These are phyloP conservation scores for Anser brachyrhynchus DNA, from an alignment of 2,113 vertebrate genomes.

Conservation along the genomic window DNA sequence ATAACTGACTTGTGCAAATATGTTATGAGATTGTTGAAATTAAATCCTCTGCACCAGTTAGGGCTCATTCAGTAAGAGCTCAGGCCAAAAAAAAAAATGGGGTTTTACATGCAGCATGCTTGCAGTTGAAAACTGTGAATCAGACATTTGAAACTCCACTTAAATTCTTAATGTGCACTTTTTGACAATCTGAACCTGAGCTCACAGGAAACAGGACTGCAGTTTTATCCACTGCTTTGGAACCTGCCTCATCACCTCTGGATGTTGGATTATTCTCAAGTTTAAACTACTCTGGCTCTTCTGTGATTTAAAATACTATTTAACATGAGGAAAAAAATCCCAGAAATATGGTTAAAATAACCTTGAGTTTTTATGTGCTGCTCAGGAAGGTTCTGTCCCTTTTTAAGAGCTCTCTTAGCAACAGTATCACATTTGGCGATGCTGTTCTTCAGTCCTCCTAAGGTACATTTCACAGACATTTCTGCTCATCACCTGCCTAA, in stretches of 20 bases:
- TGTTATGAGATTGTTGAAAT: neutral
- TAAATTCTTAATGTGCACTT: neutral
- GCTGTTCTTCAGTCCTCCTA: too few relatives aligned
- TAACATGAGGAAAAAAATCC: neutral
- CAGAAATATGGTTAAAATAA: neutral
- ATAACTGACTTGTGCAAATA: neutral
- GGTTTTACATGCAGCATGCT: neutral
- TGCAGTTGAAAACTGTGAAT: neutral
- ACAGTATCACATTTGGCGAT: rapidly evolving
- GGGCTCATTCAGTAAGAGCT: neutral
- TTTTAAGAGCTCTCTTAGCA: neutral
- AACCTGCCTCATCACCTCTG: neutral
- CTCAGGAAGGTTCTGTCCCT: neutral
- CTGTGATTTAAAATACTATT: neutral
- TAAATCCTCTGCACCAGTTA: neutral
- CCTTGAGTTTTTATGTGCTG: neutral
- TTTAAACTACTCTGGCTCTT: neutral
- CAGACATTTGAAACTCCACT: neutral
- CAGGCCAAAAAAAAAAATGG: neutral
- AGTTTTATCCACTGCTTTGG: neutral
- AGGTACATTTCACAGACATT: neutral
- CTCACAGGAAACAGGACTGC: neutral
- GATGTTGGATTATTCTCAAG: neutral
- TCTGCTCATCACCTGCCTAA: neutral
- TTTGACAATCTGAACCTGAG: neutral